Base-by-base conservation (phyloP, 2,888 invertebrate genomes). In the Sminthurides aquaticus region DNA sequence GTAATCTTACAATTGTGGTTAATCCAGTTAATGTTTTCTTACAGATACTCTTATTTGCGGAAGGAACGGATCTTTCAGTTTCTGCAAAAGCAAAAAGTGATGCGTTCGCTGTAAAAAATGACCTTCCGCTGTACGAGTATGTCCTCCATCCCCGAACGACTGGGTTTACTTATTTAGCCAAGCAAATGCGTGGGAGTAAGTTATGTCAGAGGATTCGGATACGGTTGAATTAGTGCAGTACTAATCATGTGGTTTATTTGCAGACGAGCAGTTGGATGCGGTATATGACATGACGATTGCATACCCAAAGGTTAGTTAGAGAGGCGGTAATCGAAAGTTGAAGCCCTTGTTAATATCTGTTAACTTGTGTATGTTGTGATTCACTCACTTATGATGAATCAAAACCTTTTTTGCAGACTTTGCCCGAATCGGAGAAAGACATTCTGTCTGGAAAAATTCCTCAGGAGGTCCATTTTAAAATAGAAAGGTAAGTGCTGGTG, bases 201-300 rank as follows among this genome's bases (percentile, higher is more conserved):
- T 48, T 22, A 3, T 49, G 49, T 60, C 22, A 11, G 11, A 28
- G 8, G 8, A 5, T 20, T 29, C 18, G 28, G 20, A 58, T 58
- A n/a, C 8, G 34, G 15, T 58, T 58, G n/a, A 5, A 34, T 5
- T 58, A 20, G 29, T 8, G 25, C 25, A 26, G 11, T 22, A 49
- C 22, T 60, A 11, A 3, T 15, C 27, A 18, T 22, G 24, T 43
- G 8, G 8, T 62, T 54, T 34, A 57, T 60, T 71, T 72, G 28
- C 69, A 68, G 84, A 81, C 66, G 79, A 85, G 11, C 85, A 85
- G 26, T 79, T 92, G 60, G 84, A 86, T 68, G 87, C 89, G 0
- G 82, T 93, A n/a, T 91, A 91, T 78, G 92, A 93, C 78, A 82
- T 91, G 70, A 90, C 91, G 0, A 83, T 93, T n/a, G 89, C 86